Evolutionary conservation across 2,113 vertebrate genomes (phyloP).

Genomic region (Agelaius tricolor): DNA sequence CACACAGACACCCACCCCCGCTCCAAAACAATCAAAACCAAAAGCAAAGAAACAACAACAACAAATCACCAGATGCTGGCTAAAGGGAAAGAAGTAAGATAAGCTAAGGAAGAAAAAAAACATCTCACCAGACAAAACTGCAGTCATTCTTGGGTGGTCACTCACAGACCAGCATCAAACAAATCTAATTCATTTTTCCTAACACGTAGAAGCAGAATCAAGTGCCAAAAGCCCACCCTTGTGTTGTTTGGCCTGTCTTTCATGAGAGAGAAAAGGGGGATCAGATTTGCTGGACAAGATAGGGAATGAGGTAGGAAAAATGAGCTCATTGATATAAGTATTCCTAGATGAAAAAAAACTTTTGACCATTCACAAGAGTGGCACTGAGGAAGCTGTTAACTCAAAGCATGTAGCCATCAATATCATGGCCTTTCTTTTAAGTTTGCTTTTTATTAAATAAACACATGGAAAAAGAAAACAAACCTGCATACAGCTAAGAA

Average conservation of each 20-base stretch:
- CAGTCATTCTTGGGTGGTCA: background rate
- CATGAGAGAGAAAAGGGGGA: background rate
- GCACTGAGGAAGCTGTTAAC: background rate
- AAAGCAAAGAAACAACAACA: background rate
- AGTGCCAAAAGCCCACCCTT: background rate
- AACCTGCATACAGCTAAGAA: background rate
- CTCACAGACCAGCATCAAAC: background rate
- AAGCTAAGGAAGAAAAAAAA: background rate
- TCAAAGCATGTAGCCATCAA: background rate
- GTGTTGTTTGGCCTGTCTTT: background rate
- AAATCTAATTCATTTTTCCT: background rate
- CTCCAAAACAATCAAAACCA: background rate
- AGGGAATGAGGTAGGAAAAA: background rate
- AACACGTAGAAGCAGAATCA: background rate
- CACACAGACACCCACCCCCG: background rate
- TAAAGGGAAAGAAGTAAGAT: background rate
- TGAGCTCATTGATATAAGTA: background rate
- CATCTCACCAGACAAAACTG: background rate
- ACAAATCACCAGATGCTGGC: background rate
- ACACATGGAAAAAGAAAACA: background rate
- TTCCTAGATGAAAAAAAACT: background rate
- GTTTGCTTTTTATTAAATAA: background rate
- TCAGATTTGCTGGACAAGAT: background rate
- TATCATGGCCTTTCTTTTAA: background rate
- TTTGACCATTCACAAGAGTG: background rate